Percentiles rank a stretch among this genome's conserved stretches.
phyloP scores from a whole-genome alignment of 2,888 invertebrate genomes.

The Chironomus riparius region DNA sequence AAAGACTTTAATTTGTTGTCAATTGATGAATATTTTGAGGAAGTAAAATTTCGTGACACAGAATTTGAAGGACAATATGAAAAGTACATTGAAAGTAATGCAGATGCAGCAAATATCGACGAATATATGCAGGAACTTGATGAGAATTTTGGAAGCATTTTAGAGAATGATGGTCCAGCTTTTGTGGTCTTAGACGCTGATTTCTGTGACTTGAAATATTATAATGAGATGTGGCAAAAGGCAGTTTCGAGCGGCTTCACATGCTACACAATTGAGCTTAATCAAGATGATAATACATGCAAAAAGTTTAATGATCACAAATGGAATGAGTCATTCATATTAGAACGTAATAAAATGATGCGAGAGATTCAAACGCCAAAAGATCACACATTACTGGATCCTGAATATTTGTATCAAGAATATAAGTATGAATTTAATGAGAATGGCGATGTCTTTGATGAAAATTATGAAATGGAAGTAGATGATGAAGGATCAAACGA shows the following conservation, averaged over 20 bases:
- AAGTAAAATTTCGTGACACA: constrained; percentile 32
- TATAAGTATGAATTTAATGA: background rate
- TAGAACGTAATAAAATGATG: constrained; percentile 48
- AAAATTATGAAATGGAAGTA: constrained; percentile 29
- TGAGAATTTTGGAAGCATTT: background rate
- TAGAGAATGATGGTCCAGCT: background rate
- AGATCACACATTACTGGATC: constrained; percentile 74
- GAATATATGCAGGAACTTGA: background rate
- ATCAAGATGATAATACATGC: constrained; percentile 12
- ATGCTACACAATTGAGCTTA: constrained; percentile 12
- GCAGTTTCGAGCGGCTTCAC: background rate
- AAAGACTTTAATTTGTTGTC: constrained; percentile 86
- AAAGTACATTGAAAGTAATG: background rate
- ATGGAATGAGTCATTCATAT: background rate
- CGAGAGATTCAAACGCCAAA: constrained; percentile 54
- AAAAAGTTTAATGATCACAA: background rate
- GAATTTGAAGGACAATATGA: background rate
- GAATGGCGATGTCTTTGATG: constrained; percentile 53
- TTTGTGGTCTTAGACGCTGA: constrained; percentile 13
- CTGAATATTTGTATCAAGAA: constrained; percentile 73
- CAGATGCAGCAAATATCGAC: background rate
- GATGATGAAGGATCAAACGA: background rate
- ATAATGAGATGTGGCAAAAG: background rate
- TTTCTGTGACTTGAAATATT: constrained; percentile 1
- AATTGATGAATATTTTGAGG: constrained; percentile 90